Base-by-base conservation (phyloP, 92 coral and sea anemone genomes). In the Umimayanthus kanabou region DNA sequence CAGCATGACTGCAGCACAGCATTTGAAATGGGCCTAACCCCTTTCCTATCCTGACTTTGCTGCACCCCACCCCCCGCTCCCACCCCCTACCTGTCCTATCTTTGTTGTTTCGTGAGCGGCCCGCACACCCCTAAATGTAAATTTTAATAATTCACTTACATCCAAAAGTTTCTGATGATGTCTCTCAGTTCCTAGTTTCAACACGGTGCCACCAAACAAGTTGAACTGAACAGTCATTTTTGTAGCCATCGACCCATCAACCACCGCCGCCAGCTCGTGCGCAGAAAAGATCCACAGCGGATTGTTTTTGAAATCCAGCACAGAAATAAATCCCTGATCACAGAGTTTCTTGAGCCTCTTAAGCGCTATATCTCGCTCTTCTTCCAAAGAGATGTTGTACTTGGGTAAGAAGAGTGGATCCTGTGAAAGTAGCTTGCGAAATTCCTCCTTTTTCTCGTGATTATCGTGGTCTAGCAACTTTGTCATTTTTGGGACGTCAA, bases 141-240 rank as follows among this genome's bases (percentile, higher is more conserved):
- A 3, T 28, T 9, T 5, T 26, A 16, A 49, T 23, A 70, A 4
- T 23, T 8, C 26, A 39, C 79, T 58, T 37, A 93, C 96, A 84
- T 93, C 80, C 61, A 93, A 43, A 64, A 92, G 88, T 40, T 87
- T 92, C 39, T 92, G 75, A 40, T 93, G 96, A 77, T 93, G 95
- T 64, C 95, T 89, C 14, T 93, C 89, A 1, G 95, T 93, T n/a
- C 96, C 96, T 55, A 93, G 90, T 78, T 93, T 93, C 39, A 93
- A 84, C 39, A 95, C 97, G 73, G 98, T 95, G 23, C 98, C 98
- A 85, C 98, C 98, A 91, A 94, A 94, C 88, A 94, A 89, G 81
- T 94, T 94, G 75, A 94, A 94, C 93, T 94, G 98, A 49, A 94
- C 98, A 6, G 98, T 94, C 98, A 94, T 94, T 84, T 94, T 94